Conservation (phyloP, 2,888 invertebrate genomes). For the Noctua janthe region DNA sequence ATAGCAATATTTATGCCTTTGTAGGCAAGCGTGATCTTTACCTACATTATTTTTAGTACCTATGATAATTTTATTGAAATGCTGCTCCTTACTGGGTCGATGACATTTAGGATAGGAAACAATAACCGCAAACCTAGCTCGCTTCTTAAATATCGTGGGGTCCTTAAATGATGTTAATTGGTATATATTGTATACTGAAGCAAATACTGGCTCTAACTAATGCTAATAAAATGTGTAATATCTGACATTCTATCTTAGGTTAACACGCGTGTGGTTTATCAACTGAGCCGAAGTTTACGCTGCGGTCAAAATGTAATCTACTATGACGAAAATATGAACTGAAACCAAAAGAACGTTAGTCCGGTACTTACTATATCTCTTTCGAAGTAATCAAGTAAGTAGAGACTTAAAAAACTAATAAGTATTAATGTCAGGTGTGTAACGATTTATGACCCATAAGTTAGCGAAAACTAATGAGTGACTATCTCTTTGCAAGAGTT, state of each 20-base stretch:
- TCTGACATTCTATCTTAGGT: slow-evolving; percentile 55
- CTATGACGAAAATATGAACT: slow-evolving; percentile 44
- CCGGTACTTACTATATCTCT: slow-evolving; percentile 10
- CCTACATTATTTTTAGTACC: not conserved
- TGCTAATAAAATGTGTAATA: slow-evolving; percentile 18
- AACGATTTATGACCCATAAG: not conserved
- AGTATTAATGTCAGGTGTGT: slow-evolving; percentile 5
- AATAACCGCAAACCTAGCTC: not conserved
- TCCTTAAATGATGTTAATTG: not conserved
- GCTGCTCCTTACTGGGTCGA: not conserved
- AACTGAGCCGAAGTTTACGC: slow-evolving; percentile 55
- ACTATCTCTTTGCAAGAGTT: not conserved
- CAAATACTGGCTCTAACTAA: slow-evolving; percentile 21
- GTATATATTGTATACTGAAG: not conserved
- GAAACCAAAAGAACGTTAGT: slow-evolving; percentile 20
- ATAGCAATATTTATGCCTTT: no score
- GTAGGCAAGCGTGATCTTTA: not conserved
- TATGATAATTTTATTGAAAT: not conserved
- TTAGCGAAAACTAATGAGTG: not conserved
- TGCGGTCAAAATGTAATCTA: slow-evolving; percentile 54
- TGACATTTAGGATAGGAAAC: slow-evolving; percentile 1
- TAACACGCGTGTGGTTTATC: slow-evolving; percentile 64
- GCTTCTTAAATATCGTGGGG: not conserved
- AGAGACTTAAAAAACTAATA: not conserved
- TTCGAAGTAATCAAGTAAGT: not conserved